Base-by-base conservation (phyloP, 2,888 invertebrate species). In the Sturmia bella region DNA sequence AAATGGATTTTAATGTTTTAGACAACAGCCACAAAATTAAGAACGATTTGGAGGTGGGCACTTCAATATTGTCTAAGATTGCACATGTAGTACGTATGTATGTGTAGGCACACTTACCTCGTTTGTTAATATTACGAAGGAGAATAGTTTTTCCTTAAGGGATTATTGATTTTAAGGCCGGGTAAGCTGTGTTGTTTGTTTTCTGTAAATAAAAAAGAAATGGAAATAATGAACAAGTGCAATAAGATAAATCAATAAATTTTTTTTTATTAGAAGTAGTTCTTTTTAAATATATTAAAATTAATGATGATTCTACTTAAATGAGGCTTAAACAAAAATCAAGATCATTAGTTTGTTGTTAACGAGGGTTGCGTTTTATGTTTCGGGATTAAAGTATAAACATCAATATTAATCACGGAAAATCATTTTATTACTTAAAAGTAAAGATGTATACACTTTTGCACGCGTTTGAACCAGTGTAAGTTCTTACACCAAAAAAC, bases 1-100 rank as follows among this genome's bases (percentile, higher is more conserved):
- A 74, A 82, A 82, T 82, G 74, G 74, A 75, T 75, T 78, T 82
- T 78, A 78, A 78, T 82, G 74, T 78, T 74, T 66, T 21, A 77
- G 27, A 52, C 50, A 57, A 50, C n/a, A 79, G 54, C 48, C n/a
- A 52, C 17, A 32, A 21, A 39, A 52, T 52, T 12, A 52, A 19
- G 17, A 32, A 43, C 6, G 37, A 59, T 57, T 69, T 72, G 66
- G 61, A 78, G 78, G 74, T 82, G 82, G 74, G 7, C 43, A 48
- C 41, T 43, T 57, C 15, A 75, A 70, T 66, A 56, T 43, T 48
- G 54, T 70, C 61, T 75, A 39, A 82, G 77, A 74, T 82, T 70
- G 70, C 45, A 77, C 41, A 75, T 50, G 52, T 61, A n/a, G n/a
- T n/a, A n/a, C n/a, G n/a, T n/a, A n/a, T n/a, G n/a, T n/a, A n/a